These are phyloP conservation scores for Helicolenus hilgendorfi DNA, from an alignment of 2,797 vertebrate genomes.

Conservation along the genomic window DNA sequence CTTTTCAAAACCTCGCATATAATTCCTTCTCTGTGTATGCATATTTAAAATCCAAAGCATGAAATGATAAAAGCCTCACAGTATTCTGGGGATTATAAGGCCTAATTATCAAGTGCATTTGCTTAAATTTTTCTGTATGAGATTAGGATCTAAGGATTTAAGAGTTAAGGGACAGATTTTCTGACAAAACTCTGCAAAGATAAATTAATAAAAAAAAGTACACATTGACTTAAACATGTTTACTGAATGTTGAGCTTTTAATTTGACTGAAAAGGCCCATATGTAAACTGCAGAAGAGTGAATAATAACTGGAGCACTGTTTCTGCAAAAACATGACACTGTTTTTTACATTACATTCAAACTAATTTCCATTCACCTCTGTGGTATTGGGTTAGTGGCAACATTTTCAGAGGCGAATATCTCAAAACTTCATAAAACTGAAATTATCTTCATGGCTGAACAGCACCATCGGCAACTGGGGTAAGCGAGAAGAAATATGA, in stretches of 20 bases:
- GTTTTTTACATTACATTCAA: not conserved
- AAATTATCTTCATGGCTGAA: slow-evolving; percentile 1
- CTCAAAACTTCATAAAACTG: not conserved
- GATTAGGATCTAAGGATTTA: not conserved
- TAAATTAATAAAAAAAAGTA: not conserved
- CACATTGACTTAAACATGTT: not conserved
- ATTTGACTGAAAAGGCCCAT: not conserved
- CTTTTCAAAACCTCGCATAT: not conserved
- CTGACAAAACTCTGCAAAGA: not conserved
- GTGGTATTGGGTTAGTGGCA: not conserved
- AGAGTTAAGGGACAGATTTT: not conserved
- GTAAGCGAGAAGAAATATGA: not conserved
- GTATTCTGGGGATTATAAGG: not conserved
- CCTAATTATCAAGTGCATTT: not conserved
- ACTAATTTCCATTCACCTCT: not conserved
- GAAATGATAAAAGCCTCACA: not conserved
- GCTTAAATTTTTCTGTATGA: not conserved
- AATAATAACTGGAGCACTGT: not conserved
- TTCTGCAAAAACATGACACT: not conserved
- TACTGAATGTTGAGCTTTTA: not conserved
- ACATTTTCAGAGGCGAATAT: not conserved
- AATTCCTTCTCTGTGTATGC: not conserved
- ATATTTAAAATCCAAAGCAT: slow-evolving; percentile 5
- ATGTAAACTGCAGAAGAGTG: not conserved
- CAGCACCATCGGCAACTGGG: not conserved